phyloP scores from a whole-genome alignment of 2,888 invertebrate genomes.

The Esperia sulphurella region DNA sequence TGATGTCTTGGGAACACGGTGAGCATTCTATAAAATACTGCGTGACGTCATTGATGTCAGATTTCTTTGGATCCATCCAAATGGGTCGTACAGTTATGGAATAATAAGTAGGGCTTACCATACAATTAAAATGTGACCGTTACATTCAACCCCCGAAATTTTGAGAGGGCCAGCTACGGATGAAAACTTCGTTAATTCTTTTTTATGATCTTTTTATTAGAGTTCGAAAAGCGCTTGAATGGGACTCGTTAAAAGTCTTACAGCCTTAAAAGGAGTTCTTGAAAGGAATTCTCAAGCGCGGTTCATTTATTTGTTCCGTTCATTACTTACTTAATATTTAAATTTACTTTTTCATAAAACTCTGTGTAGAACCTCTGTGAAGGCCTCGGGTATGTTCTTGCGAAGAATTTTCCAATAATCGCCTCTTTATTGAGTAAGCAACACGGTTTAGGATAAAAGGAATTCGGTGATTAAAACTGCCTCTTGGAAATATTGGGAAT shows the following conservation, averaged over 20 bases:
- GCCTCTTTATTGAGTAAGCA: constrained; percentile 54
- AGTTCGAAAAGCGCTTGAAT: constrained; percentile 63
- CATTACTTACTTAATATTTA: constrained; percentile 58
- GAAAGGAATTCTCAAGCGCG: constrained; percentile 45
- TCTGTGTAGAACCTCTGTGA: constrained; percentile 26
- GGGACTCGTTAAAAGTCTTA: constrained; percentile 65
- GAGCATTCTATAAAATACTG: too few relatives aligned
- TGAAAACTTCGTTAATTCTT: constrained; percentile 52
- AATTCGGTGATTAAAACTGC: constrained; percentile 50
- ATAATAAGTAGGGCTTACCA: constrained; percentile 59
- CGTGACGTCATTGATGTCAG: not conserved
- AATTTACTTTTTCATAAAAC: constrained; percentile 37
- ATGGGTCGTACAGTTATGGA: constrained; percentile 45
- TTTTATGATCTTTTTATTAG: constrained; percentile 67
- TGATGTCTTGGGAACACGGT: too few relatives aligned
- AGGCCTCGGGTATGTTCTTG: constrained; percentile 28
- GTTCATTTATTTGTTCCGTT: constrained; percentile 60
- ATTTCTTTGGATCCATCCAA: constrained; percentile 15
- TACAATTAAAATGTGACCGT: constrained; percentile 48
- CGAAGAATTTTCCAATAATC: constrained; percentile 61
- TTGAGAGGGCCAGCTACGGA: constrained; percentile 18
- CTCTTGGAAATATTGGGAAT: constrained; percentile 6
- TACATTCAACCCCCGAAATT: constrained; percentile 21
- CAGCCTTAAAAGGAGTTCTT: constrained; percentile 49
- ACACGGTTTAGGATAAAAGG: constrained; percentile 46